These are phyloP conservation scores for Cryptocheilus praepositus DNA, from an alignment of 2,888 invertebrate genomes.

Conservation along the genomic window DNA sequence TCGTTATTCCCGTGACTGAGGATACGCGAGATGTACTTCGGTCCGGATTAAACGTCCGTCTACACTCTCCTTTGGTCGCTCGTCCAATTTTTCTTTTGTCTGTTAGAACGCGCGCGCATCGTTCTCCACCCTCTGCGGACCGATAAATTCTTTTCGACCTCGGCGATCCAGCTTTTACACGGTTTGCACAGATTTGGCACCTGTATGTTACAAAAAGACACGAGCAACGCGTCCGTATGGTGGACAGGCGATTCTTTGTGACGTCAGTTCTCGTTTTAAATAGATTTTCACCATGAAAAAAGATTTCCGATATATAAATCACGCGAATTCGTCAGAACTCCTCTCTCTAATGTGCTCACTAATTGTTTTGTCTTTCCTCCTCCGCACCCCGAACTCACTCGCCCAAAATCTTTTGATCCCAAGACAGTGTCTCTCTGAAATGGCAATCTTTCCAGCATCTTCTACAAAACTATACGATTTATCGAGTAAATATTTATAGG, in stretches of 20 bases:
- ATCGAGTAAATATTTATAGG: constrained; percentile 71
- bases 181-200: constrained; percentile 53
- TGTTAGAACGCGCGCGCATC: background rate
- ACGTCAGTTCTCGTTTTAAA: no score
- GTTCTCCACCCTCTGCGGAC: background rate
- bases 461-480: constrained; percentile 74
- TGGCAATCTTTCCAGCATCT: constrained; percentile 61
- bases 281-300: constrained; percentile 16
- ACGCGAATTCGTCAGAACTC: constrained; percentile 7
- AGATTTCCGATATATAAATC: constrained; percentile 1
- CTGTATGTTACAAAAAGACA: constrained; percentile 35
- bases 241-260: constrained; percentile 10
- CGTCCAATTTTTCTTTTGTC: no score
- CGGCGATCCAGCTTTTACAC: constrained; percentile 12
- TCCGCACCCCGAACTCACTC: constrained; percentile 7
- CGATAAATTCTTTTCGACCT: background rate
- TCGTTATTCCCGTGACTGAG: background rate
- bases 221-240: constrained; percentile 7
- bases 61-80: no score
- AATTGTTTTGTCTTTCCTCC: background rate
- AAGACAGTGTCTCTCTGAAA: constrained; percentile 57
- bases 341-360: background rate
- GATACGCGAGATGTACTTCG: no score
- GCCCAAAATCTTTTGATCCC: constrained; percentile 43
- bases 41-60: no score